Evolutionary conservation across 2,888 invertebrate species (phyloP).

Genomic region (Latrodectus elegans): DNA sequence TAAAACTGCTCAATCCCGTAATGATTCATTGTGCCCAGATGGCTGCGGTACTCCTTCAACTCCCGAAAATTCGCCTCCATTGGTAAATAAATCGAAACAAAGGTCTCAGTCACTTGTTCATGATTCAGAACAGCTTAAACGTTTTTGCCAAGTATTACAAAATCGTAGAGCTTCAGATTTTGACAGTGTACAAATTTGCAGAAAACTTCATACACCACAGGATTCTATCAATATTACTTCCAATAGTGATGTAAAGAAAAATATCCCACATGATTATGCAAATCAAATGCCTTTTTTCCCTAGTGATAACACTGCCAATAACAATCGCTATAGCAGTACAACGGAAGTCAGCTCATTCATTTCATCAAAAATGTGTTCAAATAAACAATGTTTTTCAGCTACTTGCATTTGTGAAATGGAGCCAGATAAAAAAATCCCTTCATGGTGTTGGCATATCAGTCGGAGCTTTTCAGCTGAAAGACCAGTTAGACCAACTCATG

Average conservation of each 20-base stretch:
- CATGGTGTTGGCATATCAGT: slow-evolving; percentile 70
- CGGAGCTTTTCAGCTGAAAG: slow-evolving; percentile 68
- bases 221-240: not conserved
- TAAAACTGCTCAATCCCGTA: slow-evolving; percentile 36
- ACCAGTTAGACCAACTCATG: slow-evolving; percentile 57
- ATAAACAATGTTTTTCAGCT: slow-evolving; percentile 28
- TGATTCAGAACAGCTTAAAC: slow-evolving; percentile 48
- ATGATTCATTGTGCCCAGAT: slow-evolving; percentile 34
- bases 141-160: slow-evolving; percentile 36
- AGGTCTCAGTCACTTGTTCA: slow-evolving; percentile 50
- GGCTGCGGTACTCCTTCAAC: slow-evolving; percentile 60
- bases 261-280: slow-evolving; percentile 15
- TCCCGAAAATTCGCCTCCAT: slow-evolving; percentile 32
- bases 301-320: slow-evolving; percentile 25
- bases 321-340: slow-evolving; percentile 30
- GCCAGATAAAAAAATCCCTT: slow-evolving; percentile 45
- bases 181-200: slow-evolving; percentile 36
- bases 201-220: slow-evolving; percentile 26
- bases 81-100: slow-evolving; percentile 46
- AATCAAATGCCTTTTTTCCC: slow-evolving; percentile 22
- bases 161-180: slow-evolving; percentile 64
- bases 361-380: slow-evolving; percentile 37
- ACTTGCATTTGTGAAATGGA: slow-evolving; percentile 47
- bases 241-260: not conserved
- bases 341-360: slow-evolving; percentile 16